Base-by-base conservation (phyloP, 53 echinoderm and acorn worm species). In the Apostichopus leukothele region DNA sequence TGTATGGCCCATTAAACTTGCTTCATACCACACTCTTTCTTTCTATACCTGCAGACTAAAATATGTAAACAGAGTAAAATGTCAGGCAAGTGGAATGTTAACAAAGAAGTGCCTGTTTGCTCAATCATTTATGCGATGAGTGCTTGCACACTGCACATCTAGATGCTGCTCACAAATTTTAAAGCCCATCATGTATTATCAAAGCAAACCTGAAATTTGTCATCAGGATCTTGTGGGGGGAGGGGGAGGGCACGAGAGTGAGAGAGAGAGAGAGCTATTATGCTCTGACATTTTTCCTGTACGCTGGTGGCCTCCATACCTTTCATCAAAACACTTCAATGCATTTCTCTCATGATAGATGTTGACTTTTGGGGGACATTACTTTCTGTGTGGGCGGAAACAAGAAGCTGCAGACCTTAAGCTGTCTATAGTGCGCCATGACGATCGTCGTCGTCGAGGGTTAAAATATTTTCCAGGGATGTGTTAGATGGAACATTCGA, bases 311-410 rank as follows among this genome's bases (percentile, higher is more conserved):
- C 71, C 71, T 71, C 39, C 71, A 71, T 71, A 71, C 71, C 71
- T 71, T 71, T 71, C 71, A 71, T 71, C 71, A 71, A 71, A 71
- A 71, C 71, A 71, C 71, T 71, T 71, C 71, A 71, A 20, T 71
- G 71, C 71, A 6, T 71, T 71, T 18, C 71, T 71, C 71, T 71
- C 18, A n/a, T 71, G 71, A 71, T 71, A 71, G 71, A 71, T 71
- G 71, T 71, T 71, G 71, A 71, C 71, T 71, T 71, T 71, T 71
- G 71, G 71, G 71, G 71, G 71, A 71, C 14, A 13, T 9, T 19
- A 71, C 71, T 71, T 39, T 19, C 71, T 71, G 71, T 18, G 71
- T 71, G 71, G 71, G 71, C 71, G 71, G 71, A 71, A 71, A 71
- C 18, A n/a, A 71, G 18, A 71, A 71, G 71, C 71, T 71, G 71